These are phyloP conservation scores for Drosophila ananassae DNA, from an alignment of 1,140 invertebrate species.

Conservation along the genomic window DNA sequence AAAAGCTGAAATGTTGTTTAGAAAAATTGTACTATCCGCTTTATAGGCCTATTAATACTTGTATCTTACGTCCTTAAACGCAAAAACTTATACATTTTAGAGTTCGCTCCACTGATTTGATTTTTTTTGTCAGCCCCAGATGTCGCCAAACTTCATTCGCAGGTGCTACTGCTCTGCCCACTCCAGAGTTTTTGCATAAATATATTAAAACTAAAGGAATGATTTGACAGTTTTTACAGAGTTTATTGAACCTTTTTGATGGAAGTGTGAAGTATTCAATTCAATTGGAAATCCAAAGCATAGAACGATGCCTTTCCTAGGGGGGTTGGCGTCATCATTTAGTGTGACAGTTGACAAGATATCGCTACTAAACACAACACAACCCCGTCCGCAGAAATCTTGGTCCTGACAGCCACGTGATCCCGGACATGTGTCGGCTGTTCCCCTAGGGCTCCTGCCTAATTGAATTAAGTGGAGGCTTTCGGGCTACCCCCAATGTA, in stretches of 20 bases:
- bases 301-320: neutral
- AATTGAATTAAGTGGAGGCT: conserved; percentile 30
- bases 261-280: conserved; percentile 40
- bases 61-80: too few relatives aligned
- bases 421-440: conserved; percentile 19
- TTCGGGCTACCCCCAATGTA: conserved; percentile 2
- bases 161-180: conserved; percentile 31
- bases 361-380: conserved; percentile 24
- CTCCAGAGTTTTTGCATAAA: neutral
- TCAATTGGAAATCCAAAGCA: conserved; percentile 40
- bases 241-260: neutral
- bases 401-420: conserved; percentile 15
- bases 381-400: conserved; percentile 9
- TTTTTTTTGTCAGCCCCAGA: conserved; percentile 16
- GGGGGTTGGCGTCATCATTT: conserved; percentile 33
- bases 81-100: too few relatives aligned
- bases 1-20: too few relatives aligned
- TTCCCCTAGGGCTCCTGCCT: conserved; percentile 24
- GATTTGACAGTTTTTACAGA: neutral
- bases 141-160: conserved; percentile 66
- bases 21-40: too few relatives aligned
- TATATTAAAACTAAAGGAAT: neutral
- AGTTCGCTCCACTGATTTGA: too few relatives aligned
- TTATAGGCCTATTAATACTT: too few relatives aligned
- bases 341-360: conserved; percentile 66